Evolutionary conservation across 2,888 invertebrate species (phyloP).

Genomic region (Heliothis peltigera): DNA sequence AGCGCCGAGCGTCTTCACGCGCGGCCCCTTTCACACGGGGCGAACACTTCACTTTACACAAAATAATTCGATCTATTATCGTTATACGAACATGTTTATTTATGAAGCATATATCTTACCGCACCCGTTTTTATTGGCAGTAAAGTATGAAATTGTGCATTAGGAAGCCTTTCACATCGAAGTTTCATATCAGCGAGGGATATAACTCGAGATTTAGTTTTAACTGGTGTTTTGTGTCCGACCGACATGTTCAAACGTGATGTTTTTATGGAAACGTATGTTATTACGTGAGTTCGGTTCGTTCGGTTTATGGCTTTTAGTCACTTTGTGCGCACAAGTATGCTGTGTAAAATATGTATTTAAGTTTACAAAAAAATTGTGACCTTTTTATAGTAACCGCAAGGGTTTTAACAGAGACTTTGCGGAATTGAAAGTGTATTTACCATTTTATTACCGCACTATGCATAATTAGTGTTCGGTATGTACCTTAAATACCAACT

Average conservation of each 20-base stretch:
- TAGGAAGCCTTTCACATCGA: conserved; percentile 85
- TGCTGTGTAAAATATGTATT: conserved; percentile 49
- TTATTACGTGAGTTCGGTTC: conserved; percentile 75
- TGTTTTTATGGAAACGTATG: conserved; percentile 84
- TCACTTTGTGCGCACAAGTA: conserved; percentile 77
- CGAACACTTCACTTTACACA: conserved; percentile 76
- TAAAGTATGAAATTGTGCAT: conserved; percentile 87
- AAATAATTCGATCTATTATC: conserved; percentile 85
- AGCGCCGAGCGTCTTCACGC: conserved; percentile 54
- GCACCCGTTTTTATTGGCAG: conserved; percentile 83
- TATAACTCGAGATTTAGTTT: conserved; percentile 86
- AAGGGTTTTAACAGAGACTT: conserved; percentile 45
- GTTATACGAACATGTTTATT: conserved; percentile 83
- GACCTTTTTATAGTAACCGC: conserved; percentile 44
- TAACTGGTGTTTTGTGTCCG: conserved; percentile 79
- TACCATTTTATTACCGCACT: neutral
- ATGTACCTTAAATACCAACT: neutral
- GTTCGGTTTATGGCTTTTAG: conserved; percentile 79
- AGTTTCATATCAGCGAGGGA: conserved; percentile 77
- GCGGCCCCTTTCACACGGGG: conserved; percentile 69
- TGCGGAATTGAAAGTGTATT: conserved; percentile 24
- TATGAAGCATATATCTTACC: conserved; percentile 78
- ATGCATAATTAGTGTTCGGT: neutral
- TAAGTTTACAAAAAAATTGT: conserved; percentile 27
- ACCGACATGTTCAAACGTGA: conserved; percentile 75